These are phyloP conservation scores for Platygyra sinensis DNA, from an alignment of 64 coral and sea anemone genomes.

Conservation along the genomic window DNA sequence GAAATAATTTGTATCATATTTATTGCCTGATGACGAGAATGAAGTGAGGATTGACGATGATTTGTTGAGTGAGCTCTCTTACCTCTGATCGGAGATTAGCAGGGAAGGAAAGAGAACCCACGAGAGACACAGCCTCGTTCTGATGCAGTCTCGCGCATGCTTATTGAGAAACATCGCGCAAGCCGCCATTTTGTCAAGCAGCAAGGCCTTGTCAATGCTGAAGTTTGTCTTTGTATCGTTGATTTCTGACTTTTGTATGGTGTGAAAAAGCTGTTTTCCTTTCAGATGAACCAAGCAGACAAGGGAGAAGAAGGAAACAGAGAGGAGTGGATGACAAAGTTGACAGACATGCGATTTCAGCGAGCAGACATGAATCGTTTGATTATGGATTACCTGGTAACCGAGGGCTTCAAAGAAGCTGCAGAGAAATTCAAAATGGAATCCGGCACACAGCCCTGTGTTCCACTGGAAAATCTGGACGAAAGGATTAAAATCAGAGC, in stretches of 20 bases:
- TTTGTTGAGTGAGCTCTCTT: background rate
- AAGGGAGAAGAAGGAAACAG: conserved; percentile 85
- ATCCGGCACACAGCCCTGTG: conserved; percentile 85
- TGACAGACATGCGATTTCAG: conserved; percentile 85
- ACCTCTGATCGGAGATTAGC: background rate
- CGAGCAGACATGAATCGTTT: conserved; percentile 95
- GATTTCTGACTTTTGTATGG: conserved; percentile 7
- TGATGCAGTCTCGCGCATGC: conserved; percentile 15
- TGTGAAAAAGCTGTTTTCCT: background rate
- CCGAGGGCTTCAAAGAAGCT: conserved; percentile 98
- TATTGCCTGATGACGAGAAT: background rate
- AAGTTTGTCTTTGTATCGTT: background rate
- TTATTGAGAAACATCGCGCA: background rate
- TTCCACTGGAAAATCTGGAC: conserved; percentile 86
- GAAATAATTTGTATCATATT: background rate
- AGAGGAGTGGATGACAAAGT: conserved; percentile 98
- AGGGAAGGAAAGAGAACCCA: conserved; percentile 50
- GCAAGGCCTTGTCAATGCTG: background rate
- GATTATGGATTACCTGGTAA: conserved; percentile 98
- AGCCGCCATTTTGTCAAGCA: conserved; percentile 47
- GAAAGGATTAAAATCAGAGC: conserved; percentile 96
- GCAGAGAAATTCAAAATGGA: conserved; percentile 99
- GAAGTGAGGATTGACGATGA: background rate
- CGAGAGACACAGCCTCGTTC: conserved; percentile 51
- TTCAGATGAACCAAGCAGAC: conserved; percentile 84